These are phyloP conservation scores for Cremastinae sp. DNA, from an alignment of 2,888 invertebrate genomes.

Conservation along the genomic window DNA sequence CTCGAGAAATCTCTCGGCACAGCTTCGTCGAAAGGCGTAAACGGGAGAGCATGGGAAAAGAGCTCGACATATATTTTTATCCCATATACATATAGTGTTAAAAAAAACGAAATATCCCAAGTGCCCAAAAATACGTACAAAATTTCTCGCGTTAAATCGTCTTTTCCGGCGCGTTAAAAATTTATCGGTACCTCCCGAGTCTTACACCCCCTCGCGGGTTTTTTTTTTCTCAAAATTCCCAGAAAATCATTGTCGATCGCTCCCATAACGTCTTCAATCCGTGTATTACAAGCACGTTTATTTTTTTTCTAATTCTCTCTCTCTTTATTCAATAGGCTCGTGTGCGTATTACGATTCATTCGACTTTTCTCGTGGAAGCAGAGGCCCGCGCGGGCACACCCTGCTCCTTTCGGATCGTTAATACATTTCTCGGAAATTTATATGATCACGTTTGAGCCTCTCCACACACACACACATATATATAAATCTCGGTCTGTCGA, in stretches of 20 bases:
- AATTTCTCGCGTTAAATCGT: no score
- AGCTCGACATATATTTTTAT: slow-evolving; percentile 60
- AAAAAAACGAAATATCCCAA: no score
- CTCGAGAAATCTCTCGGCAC: slow-evolving; percentile 59
- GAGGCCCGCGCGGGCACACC: not conserved
- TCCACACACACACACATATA: slow-evolving; percentile 12
- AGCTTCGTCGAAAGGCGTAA: slow-evolving; percentile 63
- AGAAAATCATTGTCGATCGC: slow-evolving; percentile 77
- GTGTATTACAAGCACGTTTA: not conserved
- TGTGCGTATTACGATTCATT: slow-evolving; percentile 50
- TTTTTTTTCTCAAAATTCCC: slow-evolving; percentile 71
- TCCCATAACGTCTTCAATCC: slow-evolving; percentile 63
- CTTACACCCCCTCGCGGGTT: slow-evolving; percentile 42
- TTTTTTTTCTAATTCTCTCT: slow-evolving; percentile 24
- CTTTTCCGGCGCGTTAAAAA: slow-evolving; percentile 1
- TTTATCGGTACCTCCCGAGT: slow-evolving; percentile 5
- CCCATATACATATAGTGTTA: not conserved
- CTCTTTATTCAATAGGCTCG: slow-evolving; percentile 34
- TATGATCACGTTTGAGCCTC: slow-evolving; percentile 33
- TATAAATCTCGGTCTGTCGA: slow-evolving; percentile 29
- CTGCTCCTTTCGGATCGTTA: slow-evolving; percentile 52
- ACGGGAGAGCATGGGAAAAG: slow-evolving; percentile 59
- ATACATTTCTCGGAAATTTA: slow-evolving; percentile 56
- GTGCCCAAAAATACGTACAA: no score
- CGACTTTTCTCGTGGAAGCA: slow-evolving; percentile 35